These are phyloP conservation scores for Platanista minor DNA, from an alignment of 2,113 vertebrate genomes.

Conservation along the genomic window DNA sequence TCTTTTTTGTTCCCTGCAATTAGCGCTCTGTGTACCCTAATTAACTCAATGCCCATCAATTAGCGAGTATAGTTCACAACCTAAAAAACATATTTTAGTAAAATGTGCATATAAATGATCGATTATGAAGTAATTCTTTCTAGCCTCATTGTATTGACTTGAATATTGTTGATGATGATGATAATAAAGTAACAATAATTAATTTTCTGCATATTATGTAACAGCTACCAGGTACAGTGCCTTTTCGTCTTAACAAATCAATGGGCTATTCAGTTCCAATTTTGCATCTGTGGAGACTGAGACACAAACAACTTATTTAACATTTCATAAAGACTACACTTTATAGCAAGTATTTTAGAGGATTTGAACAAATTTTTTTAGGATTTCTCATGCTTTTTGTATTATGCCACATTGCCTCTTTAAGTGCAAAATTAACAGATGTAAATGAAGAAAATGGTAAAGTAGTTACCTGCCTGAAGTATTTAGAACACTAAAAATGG, in stretches of 20 bases:
- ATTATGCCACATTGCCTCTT: background rate
- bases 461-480: background rate
- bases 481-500: background rate
- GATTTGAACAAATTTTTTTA: background rate
- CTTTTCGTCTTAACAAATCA: background rate
- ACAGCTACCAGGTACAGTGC: background rate
- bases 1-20: constrained; percentile 21
- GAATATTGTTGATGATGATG: background rate
- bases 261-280: background rate
- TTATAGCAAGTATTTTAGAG: background rate
- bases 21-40: constrained; percentile 24
- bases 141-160: background rate
- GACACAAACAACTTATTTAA: background rate
- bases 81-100: constrained; percentile 33
- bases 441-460: background rate
- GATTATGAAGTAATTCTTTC: constrained; percentile 1
- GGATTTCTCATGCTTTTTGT: background rate
- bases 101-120: constrained; percentile 5
- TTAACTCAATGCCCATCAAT: constrained; percentile 49
- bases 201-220: background rate
- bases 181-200: background rate
- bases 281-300: background rate
- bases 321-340: background rate
- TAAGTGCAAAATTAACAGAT: background rate
- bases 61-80: constrained; percentile 23